Evolutionary conservation across 2,888 invertebrate species (phyloP), one percentile per base, ranked within the genome.

Genomic region (Cephus nigrinus): DNA sequence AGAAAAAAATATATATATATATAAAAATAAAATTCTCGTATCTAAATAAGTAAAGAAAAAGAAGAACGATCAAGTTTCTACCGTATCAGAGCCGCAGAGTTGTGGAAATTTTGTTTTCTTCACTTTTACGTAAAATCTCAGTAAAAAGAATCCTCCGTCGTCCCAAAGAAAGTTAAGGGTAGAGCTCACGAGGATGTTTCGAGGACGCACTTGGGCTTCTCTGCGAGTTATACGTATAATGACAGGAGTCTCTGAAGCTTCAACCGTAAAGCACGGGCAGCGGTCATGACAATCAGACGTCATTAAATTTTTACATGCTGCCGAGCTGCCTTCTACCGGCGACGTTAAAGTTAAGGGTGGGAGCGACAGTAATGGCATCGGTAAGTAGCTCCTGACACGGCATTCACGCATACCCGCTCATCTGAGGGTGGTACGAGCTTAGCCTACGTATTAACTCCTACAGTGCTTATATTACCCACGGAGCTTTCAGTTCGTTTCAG

Each of bases 281-380:
- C 82, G 80, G 83, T 82, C 82, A 81, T 83, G 81, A 82, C 82
- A 81, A 84, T 82, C 84, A 80, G 75, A 78, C 76, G 82, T 80
- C 82, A 84, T 84, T 84, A 84, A 84, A 84, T 76, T 84, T 84
- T 79, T 78, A 84, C 75, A 71, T 75, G 75, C 77, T 76, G 81
- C 55, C 69, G 76, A 55, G 55, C 55, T 55, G 55, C 55, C 23
- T 55, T 9, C 23, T 9, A 5, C 30, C n/a, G 68, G 75, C 35
- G 73, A 75, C 79, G 75, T 76, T 73, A 71, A 73, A 55, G 78
- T 12, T 55, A 73, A 55, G 73, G 23, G 31, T 33, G 11, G 80
- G 79, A 80, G 81, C 81, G 82, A 79, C 79, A 80, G 79, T 83
- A 84, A 84, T 84, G 79, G 82, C 81, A 80, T 82, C 75, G 80